Evolutionary conservation across 2,113 vertebrate species (phyloP).

Genomic region (Neotoma lepida): DNA sequence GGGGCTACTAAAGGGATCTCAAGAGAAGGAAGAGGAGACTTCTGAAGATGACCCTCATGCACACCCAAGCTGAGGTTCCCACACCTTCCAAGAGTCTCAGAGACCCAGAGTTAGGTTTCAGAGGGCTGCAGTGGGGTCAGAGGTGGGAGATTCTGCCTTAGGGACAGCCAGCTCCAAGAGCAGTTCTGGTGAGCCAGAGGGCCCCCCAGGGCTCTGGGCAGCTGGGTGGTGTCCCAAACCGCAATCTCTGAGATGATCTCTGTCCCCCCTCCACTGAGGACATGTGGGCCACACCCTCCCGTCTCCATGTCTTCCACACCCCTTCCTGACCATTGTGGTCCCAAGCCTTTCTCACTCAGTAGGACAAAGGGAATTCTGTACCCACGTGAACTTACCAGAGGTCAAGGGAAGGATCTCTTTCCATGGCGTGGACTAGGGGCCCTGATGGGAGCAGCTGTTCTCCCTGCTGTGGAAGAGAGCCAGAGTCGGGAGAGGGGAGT

Average conservation of each 20-base stretch:
- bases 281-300: neutral
- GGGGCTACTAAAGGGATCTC: neutral
- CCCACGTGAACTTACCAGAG: conserved; percentile 83
- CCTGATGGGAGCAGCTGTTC: neutral
- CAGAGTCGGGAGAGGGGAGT: neutral
- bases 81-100: neutral
- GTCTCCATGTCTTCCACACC: neutral
- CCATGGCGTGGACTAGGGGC: conserved; percentile 25
- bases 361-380: conserved; percentile 71
- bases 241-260: neutral
- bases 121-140: neutral
- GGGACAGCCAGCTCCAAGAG: neutral
- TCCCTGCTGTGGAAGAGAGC: neutral
- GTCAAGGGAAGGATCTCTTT: conserved; percentile 66
- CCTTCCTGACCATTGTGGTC: neutral
- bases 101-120: neutral
- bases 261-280: neutral
- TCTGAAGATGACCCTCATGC: neutral
- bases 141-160: too few relatives aligned
- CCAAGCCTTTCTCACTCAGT: neutral
- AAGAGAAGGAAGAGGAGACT: neutral
- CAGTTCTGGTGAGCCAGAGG: neutral
- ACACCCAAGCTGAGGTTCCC: neutral
- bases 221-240: neutral
- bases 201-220: neutral